Base-by-base conservation (phyloP, 64 coral and sea anemone species). In the Stichodactyla helianthus region DNA sequence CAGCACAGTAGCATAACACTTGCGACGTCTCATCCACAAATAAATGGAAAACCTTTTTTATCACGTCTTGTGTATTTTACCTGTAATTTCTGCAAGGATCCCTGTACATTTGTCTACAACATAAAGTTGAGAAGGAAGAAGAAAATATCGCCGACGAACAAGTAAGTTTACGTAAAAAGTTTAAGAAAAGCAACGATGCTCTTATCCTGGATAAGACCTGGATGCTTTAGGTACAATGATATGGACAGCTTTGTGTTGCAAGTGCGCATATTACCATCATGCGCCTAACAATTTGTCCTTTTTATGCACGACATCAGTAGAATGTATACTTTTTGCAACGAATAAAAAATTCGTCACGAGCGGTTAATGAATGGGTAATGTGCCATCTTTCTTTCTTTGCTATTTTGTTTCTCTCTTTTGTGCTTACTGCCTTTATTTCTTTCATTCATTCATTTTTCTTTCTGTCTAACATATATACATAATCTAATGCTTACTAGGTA, bases 71-170 rank as follows among this genome's bases (percentile, higher is more conserved):
- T 20, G 8, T 28, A 84, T 77, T 50, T 28, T 59, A 9, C 13
- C 25, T 52, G 67, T 15, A 17, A 23, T 86, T 50, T 25, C 68
- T 74, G 6, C n/a, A 28, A 74, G 68, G 68, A 13, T 91, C 90
- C 3, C 79, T 91, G 19, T 87, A 87, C 19, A 87, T 91, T 12
- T 91, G 90, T 51, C 62, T 91, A 54, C 90, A 91, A 53, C 90
- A 87, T 82, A 54, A 50, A 86, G 68, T 54, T 59, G 27, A 60
- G 25, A 4, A 55, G 80, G 76, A n/a, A 50, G 79, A 83, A 89
- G 53, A 79, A 19, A 13, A 23, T 19, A 8, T 11, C 5, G 1
- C 9, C 27, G 27, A 8, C 27, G 68, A 74, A 18, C 68, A 74
- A 31, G 68, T 74, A 74, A 11, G 68, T 74, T n/a, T 31, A 20